Conservation (phyloP, 2,113 vertebrate genomes). For the Lethenteron reissneri region DNA sequence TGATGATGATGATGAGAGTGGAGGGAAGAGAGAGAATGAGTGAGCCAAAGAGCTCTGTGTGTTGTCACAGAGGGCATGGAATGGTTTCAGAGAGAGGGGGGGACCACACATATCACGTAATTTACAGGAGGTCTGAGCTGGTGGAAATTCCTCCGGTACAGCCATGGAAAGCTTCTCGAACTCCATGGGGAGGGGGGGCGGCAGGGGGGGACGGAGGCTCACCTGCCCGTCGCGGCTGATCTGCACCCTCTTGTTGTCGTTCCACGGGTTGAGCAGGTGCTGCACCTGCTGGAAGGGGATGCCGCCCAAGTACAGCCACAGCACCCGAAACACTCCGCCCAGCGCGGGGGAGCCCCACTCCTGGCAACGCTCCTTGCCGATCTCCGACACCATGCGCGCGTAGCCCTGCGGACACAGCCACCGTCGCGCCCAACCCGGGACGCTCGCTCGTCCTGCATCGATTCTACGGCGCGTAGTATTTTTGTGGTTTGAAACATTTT, state of each 20-base stretch:
- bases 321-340: slow-evolving; percentile 56
- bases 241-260: slow-evolving; percentile 67
- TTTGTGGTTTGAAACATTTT: too few relatives aligned
- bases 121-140: too few relatives aligned
- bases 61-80: too few relatives aligned
- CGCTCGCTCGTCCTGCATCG: too few relatives aligned
- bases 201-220: slow-evolving; percentile 5
- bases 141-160: background rate
- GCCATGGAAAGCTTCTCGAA: background rate
- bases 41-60: background rate
- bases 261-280: slow-evolving; percentile 67
- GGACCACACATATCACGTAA: background rate
- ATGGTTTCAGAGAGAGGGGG: background rate
- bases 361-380: slow-evolving; percentile 41
- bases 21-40: background rate
- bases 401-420: slow-evolving; percentile 37
- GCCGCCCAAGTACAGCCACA: slow-evolving; percentile 61
- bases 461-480: too few relatives aligned
- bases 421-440: too few relatives aligned
- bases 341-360: slow-evolving; percentile 53
- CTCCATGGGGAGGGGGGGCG: background rate
- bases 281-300: slow-evolving; percentile 50
- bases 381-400: slow-evolving; percentile 50
- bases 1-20: background rate
- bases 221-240: slow-evolving; percentile 89